Conservation (phyloP, 1,140 invertebrate genomes). For the Ridgeia piscesae region DNA sequence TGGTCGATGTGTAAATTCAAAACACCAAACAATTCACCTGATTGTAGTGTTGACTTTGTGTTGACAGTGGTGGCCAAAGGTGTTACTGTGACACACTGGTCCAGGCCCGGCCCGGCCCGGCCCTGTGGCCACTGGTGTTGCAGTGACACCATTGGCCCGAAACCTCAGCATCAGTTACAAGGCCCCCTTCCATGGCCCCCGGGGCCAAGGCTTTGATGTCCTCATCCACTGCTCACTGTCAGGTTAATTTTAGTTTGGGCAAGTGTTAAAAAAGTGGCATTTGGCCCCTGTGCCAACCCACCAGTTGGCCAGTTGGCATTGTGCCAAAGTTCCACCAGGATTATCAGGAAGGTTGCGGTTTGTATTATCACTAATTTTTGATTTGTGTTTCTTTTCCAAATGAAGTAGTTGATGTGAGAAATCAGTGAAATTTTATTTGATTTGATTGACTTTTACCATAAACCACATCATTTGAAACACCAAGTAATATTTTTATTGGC, state of each 20-base stretch:
- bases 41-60: too few species aligned
- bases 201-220: neutral
- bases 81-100: neutral
- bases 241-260: neutral
- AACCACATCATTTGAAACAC: too few species aligned
- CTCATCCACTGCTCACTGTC: neutral
- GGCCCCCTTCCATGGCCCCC: neutral
- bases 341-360: neutral
- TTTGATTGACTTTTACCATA: too few species aligned
- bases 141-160: too few species aligned
- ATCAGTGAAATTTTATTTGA: neutral
- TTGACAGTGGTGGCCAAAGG: neutral
- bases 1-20: too few species aligned
- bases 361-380: neutral
- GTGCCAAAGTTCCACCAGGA: neutral
- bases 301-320: neutral
- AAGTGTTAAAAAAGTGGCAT: neutral
- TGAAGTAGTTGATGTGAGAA: neutral
- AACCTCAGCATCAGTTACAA: neutral
- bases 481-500: too few species aligned
- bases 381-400: neutral
- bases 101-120: too few species aligned
- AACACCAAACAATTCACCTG: too few species aligned
- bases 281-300: neutral
- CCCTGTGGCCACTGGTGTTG: too few species aligned